Conservation (phyloP, 1,140 invertebrate species). For the Dendrolimus kikuchii region DNA sequence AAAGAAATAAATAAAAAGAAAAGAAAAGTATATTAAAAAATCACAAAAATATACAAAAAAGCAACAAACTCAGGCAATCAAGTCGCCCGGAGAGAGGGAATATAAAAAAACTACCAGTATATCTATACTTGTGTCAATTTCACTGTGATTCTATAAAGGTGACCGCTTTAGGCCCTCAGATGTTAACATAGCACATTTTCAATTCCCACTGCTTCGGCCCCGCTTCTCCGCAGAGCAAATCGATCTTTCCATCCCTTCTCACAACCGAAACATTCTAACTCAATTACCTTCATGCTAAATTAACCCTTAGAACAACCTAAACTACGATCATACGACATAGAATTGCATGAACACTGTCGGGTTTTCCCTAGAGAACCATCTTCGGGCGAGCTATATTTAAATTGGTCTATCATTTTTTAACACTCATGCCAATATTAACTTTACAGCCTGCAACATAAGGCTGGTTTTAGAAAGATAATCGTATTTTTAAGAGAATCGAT, state of each 20-base stretch:
- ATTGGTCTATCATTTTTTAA: conserved; percentile 49
- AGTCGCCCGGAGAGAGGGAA: no score
- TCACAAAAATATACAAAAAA: no score
- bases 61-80: no score
- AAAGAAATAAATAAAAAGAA: no score
- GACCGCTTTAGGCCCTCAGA: no score
- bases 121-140: no score
- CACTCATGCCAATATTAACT: conserved; percentile 20
- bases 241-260: conserved; percentile 35
- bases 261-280: conserved; percentile 32
- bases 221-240: conserved; percentile 54
- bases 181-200: conserved; percentile 13
- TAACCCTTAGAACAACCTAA: conserved; percentile 13
- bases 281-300: conserved; percentile 14
- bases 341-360: conserved; percentile 26
- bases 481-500: conserved; percentile 62
- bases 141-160: no score
- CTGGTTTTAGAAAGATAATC: conserved; percentile 9
- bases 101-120: no score
- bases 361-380: conserved; percentile 70
- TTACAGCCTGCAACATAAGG: conserved; percentile 7
- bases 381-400: conserved; percentile 61
- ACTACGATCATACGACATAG: conserved; percentile 10
- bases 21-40: no score
- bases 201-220: conserved; percentile 32